phyloP scores from a whole-genome alignment of 1,140 invertebrate species.

The Drosophila pallidifrons region DNA sequence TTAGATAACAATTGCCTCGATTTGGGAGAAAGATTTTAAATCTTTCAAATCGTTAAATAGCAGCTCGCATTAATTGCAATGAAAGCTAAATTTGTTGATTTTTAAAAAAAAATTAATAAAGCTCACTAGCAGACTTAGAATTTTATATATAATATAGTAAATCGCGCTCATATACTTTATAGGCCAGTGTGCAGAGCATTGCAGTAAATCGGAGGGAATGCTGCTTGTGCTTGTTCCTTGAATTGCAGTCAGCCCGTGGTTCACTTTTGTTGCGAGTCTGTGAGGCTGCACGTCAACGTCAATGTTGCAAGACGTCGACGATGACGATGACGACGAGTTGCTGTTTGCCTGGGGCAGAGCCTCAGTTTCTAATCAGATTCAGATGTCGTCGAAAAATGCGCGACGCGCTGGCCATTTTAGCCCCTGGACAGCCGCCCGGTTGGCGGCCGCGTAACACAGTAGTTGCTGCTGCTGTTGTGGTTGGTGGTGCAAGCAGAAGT shows the following conservation, averaged over 20 bases:
- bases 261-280: slow-evolving; percentile 25
- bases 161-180: background rate
- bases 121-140: too few relatives aligned
- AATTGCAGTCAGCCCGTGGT: slow-evolving; percentile 47
- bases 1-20: too few relatives aligned
- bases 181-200: slow-evolving; percentile 28
- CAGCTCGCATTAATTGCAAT: too few relatives aligned
- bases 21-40: too few relatives aligned
- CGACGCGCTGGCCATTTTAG: slow-evolving; percentile 80
- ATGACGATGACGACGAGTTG: slow-evolving; percentile 44
- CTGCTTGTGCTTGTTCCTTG: slow-evolving; percentile 43
- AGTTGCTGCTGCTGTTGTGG: slow-evolving; percentile 48
- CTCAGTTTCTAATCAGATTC: slow-evolving; percentile 78
- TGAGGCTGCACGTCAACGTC: slow-evolving; percentile 74
- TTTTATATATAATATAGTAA: too few relatives aligned
- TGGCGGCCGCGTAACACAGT: slow-evolving; percentile 74
- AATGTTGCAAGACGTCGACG: slow-evolving; percentile 56
- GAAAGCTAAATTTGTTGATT: too few relatives aligned
- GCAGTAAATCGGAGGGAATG: slow-evolving; percentile 10
- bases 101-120: too few relatives aligned
- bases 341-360: slow-evolving; percentile 22
- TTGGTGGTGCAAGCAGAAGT: slow-evolving; percentile 1
- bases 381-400: slow-evolving; percentile 83
- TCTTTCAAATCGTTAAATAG: too few relatives aligned
- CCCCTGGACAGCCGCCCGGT: slow-evolving; percentile 34